phyloP scores from a whole-genome alignment of 2,888 invertebrate species.

The Therioaphis trifolii region DNA sequence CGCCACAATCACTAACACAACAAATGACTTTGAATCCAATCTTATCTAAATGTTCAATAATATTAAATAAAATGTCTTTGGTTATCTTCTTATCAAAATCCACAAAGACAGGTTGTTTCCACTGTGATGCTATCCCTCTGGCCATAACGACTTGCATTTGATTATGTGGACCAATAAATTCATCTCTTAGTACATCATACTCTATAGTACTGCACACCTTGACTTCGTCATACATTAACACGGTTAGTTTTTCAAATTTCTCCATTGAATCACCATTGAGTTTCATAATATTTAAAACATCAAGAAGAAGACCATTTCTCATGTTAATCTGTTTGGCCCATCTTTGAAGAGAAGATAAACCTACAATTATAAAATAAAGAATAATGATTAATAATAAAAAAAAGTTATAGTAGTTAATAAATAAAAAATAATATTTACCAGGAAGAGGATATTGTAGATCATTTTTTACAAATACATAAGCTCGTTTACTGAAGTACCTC shows the following conservation, averaged over 20 bases:
- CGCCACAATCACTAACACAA: slow-evolving; percentile 18
- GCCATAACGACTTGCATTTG: too few relatives aligned
- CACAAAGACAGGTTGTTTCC: slow-evolving; percentile 48
- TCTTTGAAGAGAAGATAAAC: background rate
- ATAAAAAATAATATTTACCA: slow-evolving; percentile 9
- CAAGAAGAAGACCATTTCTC: slow-evolving; percentile 13
- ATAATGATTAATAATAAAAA: too few relatives aligned
- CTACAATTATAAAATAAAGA: background rate
- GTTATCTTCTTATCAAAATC: slow-evolving; percentile 52
- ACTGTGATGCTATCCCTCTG: too few relatives aligned
- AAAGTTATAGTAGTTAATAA: background rate
- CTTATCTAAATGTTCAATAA: slow-evolving; percentile 3
- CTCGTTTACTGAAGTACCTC: background rate
- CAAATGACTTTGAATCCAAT: too few relatives aligned
- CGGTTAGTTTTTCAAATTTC: too few relatives aligned
- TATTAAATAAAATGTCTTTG: slow-evolving; percentile 10
- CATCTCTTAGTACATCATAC: too few relatives aligned
- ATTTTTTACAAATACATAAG: background rate
- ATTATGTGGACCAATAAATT: too few relatives aligned
- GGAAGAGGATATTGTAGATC: background rate
- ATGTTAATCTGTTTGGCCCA: background rate
- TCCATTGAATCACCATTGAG: too few relatives aligned
- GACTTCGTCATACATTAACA: too few relatives aligned
- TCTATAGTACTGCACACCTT: too few relatives aligned
- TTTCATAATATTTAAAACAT: background rate